Evolutionary conservation across 2,113 vertebrate species (phyloP), one percentile per base, ranked within the genome.

Genomic region (Mirounga angustirostris): DNA sequence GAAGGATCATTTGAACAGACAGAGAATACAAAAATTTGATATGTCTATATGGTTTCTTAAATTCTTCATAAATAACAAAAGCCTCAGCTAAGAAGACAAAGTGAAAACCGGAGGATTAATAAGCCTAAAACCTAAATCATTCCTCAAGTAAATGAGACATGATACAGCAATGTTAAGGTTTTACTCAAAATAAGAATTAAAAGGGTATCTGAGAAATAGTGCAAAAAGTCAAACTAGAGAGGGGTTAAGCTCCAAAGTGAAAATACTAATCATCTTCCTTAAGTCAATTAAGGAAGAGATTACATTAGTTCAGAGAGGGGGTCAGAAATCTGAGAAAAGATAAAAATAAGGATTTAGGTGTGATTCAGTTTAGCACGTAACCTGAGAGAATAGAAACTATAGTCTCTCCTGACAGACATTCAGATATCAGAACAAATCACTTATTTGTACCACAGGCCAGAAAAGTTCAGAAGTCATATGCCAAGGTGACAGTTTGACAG

Each of bases 101-200:
- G 24, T 61, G 65, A 81, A 93, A 89, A 50, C 26, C 4, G 90
- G 91, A 24, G 4, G 1, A 59, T 76, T 46, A 40, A 61, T 91
- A 84, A 61, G 0, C 40, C 63, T 93, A 79, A 91, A 89, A 81
- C 16, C 76, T 81, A 58, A 88, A 61, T 87, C 59, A 85, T 94
- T 24, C 9, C 9, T 83, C 54, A 81, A 40, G 7, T 54, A 95
- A 97, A 59, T 73, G 58, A 90, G 30, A 69, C 86, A 54, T 40
- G 36, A 76, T 24, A 78, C 1, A 83, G 15, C 14, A n/a, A 88
- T 59, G 18, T 76, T 76, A 79, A 33, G 2, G 50, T 96, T 93
- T 97, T 54, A 78, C 12, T 22, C 84, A 89, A 97, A 94, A 63
- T 93, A 96, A 91, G 26, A 92, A 93, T 86, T 84, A 89, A 96